A percentile compares a stretch with the other conserved stretches of the same genome.
phyloP scores from a whole-genome alignment of 2,797 vertebrate species.

The Gouania willdenowi region DNA sequence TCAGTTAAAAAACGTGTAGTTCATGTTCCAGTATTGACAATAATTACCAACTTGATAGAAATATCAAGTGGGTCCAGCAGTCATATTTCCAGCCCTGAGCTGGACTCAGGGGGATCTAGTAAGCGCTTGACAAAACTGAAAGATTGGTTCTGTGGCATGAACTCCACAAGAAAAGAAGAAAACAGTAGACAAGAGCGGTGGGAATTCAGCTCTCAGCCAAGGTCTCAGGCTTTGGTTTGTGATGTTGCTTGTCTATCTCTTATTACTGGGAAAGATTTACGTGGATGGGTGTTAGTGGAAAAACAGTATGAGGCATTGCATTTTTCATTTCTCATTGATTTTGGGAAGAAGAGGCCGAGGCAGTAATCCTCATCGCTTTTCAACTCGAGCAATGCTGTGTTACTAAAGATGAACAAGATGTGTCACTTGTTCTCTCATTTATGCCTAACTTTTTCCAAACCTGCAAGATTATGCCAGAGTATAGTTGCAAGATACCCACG shows the following conservation, averaged over 20 bases:
- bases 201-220: conserved; percentile 1
- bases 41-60: too few species aligned
- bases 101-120: too few species aligned
- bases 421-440: too few species aligned
- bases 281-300: not conserved
- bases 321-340: not conserved
- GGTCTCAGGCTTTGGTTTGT: conserved; percentile 4
- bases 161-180: not conserved
- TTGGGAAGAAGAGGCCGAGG: not conserved
- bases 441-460: too few species aligned
- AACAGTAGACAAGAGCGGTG: not conserved
- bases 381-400: too few species aligned
- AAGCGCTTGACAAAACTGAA: not conserved
- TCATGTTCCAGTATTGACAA: too few species aligned
- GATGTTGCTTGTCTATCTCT: conserved; percentile 9
- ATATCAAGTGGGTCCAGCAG: too few species aligned
- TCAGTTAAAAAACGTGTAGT: too few species aligned
- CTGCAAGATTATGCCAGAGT: too few species aligned
- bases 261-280: conserved; percentile 20
- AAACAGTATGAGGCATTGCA: conserved; percentile 2
- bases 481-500: too few species aligned
- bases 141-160: not conserved
- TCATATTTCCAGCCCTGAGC: too few species aligned
- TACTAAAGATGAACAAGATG: not conserved
- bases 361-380: not conserved